Evolutionary conservation across 2,888 invertebrate genomes (phyloP), one percentile per base, ranked within the genome.

Genomic region (Drosophila aldrichi): DNA sequence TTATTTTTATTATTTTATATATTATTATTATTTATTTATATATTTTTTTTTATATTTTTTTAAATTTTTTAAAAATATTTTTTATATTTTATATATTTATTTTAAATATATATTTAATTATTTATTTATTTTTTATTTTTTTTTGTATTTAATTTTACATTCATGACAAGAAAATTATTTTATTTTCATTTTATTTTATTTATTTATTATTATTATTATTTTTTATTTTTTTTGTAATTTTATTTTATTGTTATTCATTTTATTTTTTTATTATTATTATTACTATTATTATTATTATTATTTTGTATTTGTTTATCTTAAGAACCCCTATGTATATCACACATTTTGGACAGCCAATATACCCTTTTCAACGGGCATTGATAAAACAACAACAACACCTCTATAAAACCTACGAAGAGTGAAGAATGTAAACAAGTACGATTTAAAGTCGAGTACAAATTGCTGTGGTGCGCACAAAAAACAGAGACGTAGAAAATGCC

Each of bases 341-440:
- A 8, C 8, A 29, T 29, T 29, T 8, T 29, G 29, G 32, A 3
- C 16, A 34, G 4, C 51, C 2, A n/a, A 54, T 18, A 54, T 36
- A 4, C 54, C 14, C 36, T 6, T 20, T 14, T 34, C 2, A 22
- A n/a, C 22, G 3, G 0, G 7, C 40, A 54, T 14, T 29, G 29
- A 36, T 34, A 46, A 38, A 41, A 62, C 62, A 66, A 64, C 67
- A 25, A 38, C 16, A 67, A 56, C 46, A 66, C 52, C 55, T 64
- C 57, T 65, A 70, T 72, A 75, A 72, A 63, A 67, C 70, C 55
- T 56, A 64, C 57, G 57, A 59, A 44, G 38, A 43, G 36, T 22
- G 22, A 51, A 62, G 54, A 79, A 72, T 82, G 71, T 74, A 85
- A 88, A 79, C 75, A 88, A 77, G 81, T 57, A 36, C 46, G 55